These are phyloP conservation scores for Aphelocoma californica DNA, from an alignment of 2,797 vertebrate species.

Conservation along the genomic window DNA sequence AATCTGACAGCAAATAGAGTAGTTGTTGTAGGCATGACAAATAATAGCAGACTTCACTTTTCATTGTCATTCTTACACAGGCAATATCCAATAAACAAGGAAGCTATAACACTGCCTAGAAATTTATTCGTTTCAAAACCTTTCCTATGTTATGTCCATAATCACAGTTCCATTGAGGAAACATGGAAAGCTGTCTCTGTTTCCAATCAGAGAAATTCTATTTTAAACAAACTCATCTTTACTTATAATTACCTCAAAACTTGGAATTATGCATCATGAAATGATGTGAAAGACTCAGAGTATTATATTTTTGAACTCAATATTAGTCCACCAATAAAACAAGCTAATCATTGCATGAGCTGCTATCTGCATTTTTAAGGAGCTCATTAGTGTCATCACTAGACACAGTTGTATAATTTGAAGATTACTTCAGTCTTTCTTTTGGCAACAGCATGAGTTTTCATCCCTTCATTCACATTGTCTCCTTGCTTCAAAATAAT, in stretches of 20 bases:
- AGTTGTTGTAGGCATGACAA: constrained; percentile 32
- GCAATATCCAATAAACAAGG: constrained; percentile 46
- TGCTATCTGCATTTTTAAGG: constrained; percentile 32
- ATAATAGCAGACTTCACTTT: constrained; percentile 45
- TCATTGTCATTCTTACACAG: constrained; percentile 26
- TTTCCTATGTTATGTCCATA: constrained; percentile 51
- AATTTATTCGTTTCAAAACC: constrained; percentile 45
- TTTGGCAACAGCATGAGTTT: neutral
- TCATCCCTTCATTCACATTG: neutral
- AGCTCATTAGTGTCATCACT: neutral
- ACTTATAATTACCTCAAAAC: neutral
- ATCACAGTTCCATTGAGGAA: constrained; percentile 54
- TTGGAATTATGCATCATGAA: neutral
- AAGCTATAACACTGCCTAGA: constrained; percentile 18
- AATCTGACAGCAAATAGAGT: constrained; percentile 31
- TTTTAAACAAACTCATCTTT: neutral
- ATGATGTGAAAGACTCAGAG: neutral
- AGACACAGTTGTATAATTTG: neutral
- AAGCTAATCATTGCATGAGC: neutral
- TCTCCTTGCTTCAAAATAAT: constrained; percentile 4
- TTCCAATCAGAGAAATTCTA: constrained; percentile 23
- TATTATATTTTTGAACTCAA: neutral
- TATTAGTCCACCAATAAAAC: constrained; percentile 13
- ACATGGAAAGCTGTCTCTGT: constrained; percentile 3
- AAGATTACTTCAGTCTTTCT: constrained; percentile 19